Percentiles rank a stretch among this genome's conserved stretches.
phyloP scores from a whole-genome alignment of 2,888 invertebrate genomes.

The Alsophila aescularia region DNA sequence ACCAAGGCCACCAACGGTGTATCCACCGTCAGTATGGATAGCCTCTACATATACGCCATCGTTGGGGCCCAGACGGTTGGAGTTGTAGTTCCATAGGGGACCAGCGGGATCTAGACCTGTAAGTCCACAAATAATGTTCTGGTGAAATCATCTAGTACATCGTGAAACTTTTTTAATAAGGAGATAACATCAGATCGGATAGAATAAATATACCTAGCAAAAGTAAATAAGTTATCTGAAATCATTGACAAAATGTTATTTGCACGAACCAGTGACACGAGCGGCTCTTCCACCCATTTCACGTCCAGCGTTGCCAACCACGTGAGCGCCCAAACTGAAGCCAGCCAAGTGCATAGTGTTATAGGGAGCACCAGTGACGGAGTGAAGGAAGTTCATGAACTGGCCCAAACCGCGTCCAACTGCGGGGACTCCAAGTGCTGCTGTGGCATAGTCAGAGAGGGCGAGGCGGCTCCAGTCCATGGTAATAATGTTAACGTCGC shows the following conservation, averaged over 20 bases:
- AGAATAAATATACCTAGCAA: too few species aligned
- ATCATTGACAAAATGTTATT: background rate
- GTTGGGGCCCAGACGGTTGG: slow-evolving; percentile 45
- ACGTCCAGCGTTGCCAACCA: slow-evolving; percentile 59
- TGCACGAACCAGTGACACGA: slow-evolving; percentile 54
- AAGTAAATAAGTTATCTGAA: too few species aligned
- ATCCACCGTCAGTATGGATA: slow-evolving; percentile 75
- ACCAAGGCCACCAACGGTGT: slow-evolving; percentile 69
- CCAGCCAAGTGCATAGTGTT: slow-evolving; percentile 56
- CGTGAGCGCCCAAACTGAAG: slow-evolving; percentile 62
- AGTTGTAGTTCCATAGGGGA: slow-evolving; percentile 59
- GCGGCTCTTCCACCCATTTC: slow-evolving; percentile 47
- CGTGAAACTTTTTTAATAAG: too few species aligned
- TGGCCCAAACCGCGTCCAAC: slow-evolving; percentile 57
- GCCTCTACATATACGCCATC: slow-evolving; percentile 70
- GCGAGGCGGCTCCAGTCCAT: slow-evolving; percentile 60
- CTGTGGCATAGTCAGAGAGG: slow-evolving; percentile 48
- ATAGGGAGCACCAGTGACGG: slow-evolving; percentile 42
- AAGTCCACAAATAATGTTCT: slow-evolving; percentile 1
- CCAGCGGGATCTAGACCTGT: slow-evolving; percentile 69
- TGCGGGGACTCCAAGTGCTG: slow-evolving; percentile 50
- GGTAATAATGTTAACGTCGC: slow-evolving; percentile 55
- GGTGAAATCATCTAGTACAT: too few species aligned
- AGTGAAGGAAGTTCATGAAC: slow-evolving; percentile 50
- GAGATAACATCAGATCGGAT: too few species aligned